These are phyloP conservation scores for Pedicia rivosa DNA, from an alignment of 2,888 invertebrate genomes.

Conservation along the genomic window DNA sequence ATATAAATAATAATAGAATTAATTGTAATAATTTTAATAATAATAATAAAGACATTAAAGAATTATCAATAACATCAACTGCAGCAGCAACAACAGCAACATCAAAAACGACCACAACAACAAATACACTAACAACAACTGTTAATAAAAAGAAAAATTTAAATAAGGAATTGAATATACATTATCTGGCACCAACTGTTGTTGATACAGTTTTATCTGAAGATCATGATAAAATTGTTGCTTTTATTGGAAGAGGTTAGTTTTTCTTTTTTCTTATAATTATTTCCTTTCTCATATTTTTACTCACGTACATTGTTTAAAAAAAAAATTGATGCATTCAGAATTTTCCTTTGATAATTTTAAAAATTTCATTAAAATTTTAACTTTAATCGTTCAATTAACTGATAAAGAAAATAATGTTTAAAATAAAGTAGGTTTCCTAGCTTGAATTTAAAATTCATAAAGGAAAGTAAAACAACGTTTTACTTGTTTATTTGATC, in stretches of 20 bases:
- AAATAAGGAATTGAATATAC: constrained; percentile 15
- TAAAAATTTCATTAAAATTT: no score
- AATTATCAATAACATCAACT: constrained; percentile 20
- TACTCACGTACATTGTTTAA: no score
- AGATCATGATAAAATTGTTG: constrained; percentile 42
- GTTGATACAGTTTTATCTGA: constrained; percentile 23
- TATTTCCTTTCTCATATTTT: neutral
- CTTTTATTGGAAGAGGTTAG: constrained; percentile 45
- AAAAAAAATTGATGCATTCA: no score
- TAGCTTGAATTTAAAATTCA: no score
- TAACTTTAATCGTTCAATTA: no score
- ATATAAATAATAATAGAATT: constrained; percentile 7
- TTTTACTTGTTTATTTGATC: no score
- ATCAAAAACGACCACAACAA: neutral
- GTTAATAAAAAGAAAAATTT: constrained; percentile 12
- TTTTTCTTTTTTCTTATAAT: constrained; percentile 10
- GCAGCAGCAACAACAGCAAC: constrained; percentile 6
- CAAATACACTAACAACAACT: constrained; percentile 6
- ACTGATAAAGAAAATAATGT: no score
- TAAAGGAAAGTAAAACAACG: no score
- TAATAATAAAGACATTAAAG: constrained; percentile 5
- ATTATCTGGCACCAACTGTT: constrained; percentile 23
- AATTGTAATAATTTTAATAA: constrained; percentile 6
- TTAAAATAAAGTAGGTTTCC: no score
- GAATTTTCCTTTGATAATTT: no score